Conservation (phyloP, 1,140 invertebrate genomes). For the Lordiphosa stackelbergi region DNA sequence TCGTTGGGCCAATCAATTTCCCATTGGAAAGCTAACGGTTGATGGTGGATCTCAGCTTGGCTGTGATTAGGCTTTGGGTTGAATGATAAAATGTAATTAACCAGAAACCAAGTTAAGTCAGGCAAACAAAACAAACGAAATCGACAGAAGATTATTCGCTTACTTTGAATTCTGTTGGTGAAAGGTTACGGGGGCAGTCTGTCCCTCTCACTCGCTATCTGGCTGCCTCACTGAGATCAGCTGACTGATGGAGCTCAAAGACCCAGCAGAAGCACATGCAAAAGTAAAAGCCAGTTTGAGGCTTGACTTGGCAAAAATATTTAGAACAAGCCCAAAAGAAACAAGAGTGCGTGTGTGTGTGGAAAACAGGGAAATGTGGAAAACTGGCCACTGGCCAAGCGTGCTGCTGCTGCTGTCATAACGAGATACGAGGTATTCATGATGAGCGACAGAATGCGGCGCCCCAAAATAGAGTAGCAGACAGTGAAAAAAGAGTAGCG, state of each 20-base stretch:
- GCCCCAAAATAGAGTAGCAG: slow-evolving; percentile 30
- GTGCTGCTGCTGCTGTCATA: slow-evolving; percentile 19
- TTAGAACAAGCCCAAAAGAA: slow-evolving; percentile 41
- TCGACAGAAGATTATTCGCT: slow-evolving; percentile 26
- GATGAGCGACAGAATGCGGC: slow-evolving; percentile 19
- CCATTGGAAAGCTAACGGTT: slow-evolving; percentile 54
- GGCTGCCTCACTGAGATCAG: slow-evolving; percentile 3
- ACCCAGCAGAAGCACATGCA: slow-evolving; percentile 3
- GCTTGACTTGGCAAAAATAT: slow-evolving; percentile 36
- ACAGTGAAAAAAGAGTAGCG: slow-evolving; percentile 19
- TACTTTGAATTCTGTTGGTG: slow-evolving; percentile 34
- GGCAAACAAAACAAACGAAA: slow-evolving; percentile 20
- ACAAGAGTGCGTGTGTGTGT: not conserved
- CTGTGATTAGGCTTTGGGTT: slow-evolving; percentile 37
- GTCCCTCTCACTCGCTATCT: not conserved
- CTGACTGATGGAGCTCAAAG: slow-evolving; percentile 19
- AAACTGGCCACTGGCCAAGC: slow-evolving; percentile 17
- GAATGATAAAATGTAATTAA: slow-evolving; percentile 64
- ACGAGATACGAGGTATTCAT: slow-evolving; percentile 19
- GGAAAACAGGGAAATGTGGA: slow-evolving; percentile 33
- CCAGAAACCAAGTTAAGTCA: slow-evolving; percentile 55
- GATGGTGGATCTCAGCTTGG: slow-evolving; percentile 25
- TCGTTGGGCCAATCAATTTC: slow-evolving; percentile 38
- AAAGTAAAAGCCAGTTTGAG: slow-evolving; percentile 41
- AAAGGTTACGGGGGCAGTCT: slow-evolving; percentile 43